Evolutionary conservation across 2,113 vertebrate species (phyloP), one percentile per base, ranked within the genome.

Genomic region (Pavo muticus): DNA sequence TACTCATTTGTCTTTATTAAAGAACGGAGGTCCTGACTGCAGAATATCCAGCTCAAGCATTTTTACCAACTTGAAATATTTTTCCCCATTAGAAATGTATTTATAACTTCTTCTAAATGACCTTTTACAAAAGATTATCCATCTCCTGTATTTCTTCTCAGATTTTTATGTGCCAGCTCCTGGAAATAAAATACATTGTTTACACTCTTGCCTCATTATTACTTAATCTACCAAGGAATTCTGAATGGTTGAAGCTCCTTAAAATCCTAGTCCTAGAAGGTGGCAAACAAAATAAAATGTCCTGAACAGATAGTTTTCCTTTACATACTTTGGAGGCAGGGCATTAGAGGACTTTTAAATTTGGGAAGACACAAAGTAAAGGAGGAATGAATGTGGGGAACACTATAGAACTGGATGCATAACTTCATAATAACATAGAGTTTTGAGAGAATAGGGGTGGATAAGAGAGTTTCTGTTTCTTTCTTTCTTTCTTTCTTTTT

Each of bases 131-230:
- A 91, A 83, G 60, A 90, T 91, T 93, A 61, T 19, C 57, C 11
- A 67, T 85, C 59, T 89, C n/a, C 44, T 91, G 78, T 74, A 67
- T 95, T 93, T 91, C 93, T 94, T 29, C 39, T 94, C 78, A 92
- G 68, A 91, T 85, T 93, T 95, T 91, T 88, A 70, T 77, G 17
- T 59, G 18, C 27, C 50, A 77, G 42, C n/a, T 83, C 69, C 79
- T 50, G 54, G 74, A 94, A 95, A 86, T 75, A 81, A 96, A 96
- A 91, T 39, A 91, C 39, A 77, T 63, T 87, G 42, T 81, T 93
- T 82, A 86, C 78, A 91, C 79, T 86, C 64, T 91, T 90, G 30
- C 73, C 56, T 84, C 93, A 86, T 86, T 96, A 93, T 95, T 94
- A 84, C 70, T 84, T 91, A 91, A 94, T 95, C 61, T 90, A 90